These are phyloP conservation scores for Drosophila mettleri DNA, from an alignment of 2,888 invertebrate genomes.

Conservation along the genomic window DNA sequence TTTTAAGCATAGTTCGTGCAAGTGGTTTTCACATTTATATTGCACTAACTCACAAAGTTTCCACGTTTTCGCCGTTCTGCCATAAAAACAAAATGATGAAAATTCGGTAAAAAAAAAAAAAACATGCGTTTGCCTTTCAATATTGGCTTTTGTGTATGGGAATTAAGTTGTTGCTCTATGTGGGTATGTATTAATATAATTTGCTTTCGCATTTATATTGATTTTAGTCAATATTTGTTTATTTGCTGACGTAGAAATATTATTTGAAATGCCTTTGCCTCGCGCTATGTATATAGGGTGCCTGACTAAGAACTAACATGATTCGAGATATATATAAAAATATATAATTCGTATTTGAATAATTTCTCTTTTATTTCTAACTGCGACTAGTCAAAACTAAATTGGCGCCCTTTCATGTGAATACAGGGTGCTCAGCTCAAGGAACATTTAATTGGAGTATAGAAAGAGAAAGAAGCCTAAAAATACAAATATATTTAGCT, in stretches of 20 bases:
- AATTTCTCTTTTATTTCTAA: conserved; percentile 6
- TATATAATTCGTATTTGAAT: not conserved
- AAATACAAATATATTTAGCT: not conserved
- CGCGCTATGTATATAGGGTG: conserved; percentile 41
- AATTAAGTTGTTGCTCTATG: conserved; percentile 48
- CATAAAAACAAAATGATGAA: conserved; percentile 42
- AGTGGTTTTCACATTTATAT: conserved; percentile 60
- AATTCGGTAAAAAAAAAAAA: conserved; percentile 23
- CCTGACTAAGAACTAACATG: not conserved
- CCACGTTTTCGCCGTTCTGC: conserved; percentile 45
- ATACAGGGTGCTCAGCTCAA: conserved; percentile 25
- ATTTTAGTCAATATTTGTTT: conserved; percentile 76
- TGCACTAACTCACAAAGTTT: conserved; percentile 62
- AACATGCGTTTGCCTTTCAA: conserved; percentile 21
- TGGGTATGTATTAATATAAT: not conserved
- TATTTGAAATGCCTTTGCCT: conserved; percentile 31
- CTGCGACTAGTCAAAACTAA: conserved; percentile 3
- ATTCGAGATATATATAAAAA: not conserved
- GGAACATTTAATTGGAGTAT: not conserved
- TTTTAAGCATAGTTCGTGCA: conserved; percentile 66
- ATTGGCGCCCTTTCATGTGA: conserved; percentile 12
- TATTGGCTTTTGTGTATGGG: conserved; percentile 38
- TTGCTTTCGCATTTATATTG: conserved; percentile 57
- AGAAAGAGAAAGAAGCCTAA: not conserved
- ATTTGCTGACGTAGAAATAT: conserved; percentile 66